These are phyloP conservation scores for Phallusia fumigata DNA, from an alignment of 23 tunicate species.

Conservation along the genomic window DNA sequence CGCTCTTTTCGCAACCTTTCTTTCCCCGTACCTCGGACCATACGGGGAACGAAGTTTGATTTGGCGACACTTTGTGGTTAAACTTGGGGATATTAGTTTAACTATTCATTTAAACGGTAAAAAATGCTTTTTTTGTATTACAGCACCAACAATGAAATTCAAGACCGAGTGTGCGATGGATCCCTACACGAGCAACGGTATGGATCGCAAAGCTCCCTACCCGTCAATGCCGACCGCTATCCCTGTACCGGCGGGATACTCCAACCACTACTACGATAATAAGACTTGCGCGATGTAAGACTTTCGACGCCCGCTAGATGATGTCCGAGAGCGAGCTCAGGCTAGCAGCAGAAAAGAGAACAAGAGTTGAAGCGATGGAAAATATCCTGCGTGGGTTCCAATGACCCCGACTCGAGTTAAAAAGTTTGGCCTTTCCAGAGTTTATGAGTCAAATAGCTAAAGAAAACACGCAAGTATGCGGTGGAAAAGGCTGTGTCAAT, in stretches of 20 bases:
- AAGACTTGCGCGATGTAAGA: slow-evolving; percentile 87
- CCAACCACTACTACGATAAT: slow-evolving; percentile 78
- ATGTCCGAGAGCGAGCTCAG: not conserved
- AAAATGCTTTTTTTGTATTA: slow-evolving; percentile 35
- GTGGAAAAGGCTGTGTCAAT: too few relatives aligned
- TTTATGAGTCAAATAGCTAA: too few relatives aligned
- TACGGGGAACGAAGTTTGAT: too few relatives aligned
- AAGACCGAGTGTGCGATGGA: slow-evolving; percentile 80
- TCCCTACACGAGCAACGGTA: slow-evolving; percentile 46
- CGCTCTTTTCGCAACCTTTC: too few relatives aligned
- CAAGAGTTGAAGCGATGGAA: not conserved
- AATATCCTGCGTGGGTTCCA: too few relatives aligned
- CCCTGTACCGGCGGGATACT: slow-evolving; percentile 68
- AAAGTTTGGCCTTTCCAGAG: too few relatives aligned
- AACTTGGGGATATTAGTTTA: too few relatives aligned
- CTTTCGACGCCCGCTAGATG: not conserved
- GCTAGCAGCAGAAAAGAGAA: not conserved
- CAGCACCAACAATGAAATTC: slow-evolving; percentile 81
- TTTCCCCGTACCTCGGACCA: too few relatives aligned
- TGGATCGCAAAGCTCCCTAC: slow-evolving; percentile 80
- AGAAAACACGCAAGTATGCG: too few relatives aligned
- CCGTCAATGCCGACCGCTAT: slow-evolving; percentile 67
- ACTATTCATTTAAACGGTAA: too few relatives aligned
- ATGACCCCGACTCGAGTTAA: too few relatives aligned
- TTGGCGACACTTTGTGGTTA: too few relatives aligned